Percentiles rank a stretch among this genome's conserved stretches.
Evolutionary conservation across 2,113 vertebrate genomes (phyloP).

Genomic region (Peromyscus californicus): DNA sequence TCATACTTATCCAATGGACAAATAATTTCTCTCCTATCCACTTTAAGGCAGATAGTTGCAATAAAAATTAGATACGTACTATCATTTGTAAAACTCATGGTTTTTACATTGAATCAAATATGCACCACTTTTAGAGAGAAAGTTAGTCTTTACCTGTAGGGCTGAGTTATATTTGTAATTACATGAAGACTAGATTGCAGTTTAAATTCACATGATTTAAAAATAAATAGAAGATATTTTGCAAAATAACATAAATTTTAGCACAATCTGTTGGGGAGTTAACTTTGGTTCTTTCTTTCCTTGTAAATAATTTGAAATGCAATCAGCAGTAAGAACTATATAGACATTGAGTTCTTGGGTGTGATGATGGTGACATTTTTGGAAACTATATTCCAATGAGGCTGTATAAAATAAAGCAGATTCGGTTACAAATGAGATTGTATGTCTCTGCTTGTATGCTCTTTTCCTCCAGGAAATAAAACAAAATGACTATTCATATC

Average conservation of each 20-base stretch:
- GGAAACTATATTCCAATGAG: neutral
- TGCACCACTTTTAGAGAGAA: neutral
- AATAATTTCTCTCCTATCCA: neutral
- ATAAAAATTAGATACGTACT: neutral
- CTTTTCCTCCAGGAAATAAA: neutral
- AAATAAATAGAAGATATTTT: neutral
- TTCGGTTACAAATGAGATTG: neutral
- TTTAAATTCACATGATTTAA: neutral
- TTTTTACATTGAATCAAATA: neutral
- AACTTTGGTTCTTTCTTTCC: neutral
- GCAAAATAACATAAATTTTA: neutral
- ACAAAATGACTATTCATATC: neutral
- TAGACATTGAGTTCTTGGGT: neutral
- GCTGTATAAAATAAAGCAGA: neutral
- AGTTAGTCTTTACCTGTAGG: neutral
- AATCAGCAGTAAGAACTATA: neutral
- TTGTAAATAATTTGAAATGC: neutral
- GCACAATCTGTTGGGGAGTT: neutral
- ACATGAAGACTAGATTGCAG: neutral
- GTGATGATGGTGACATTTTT: neutral
- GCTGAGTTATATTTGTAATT: neutral
- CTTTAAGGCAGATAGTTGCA: neutral
- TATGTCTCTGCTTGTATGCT: fast-evolving
- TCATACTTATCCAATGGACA: neutral
- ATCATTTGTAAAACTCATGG: neutral